Evolutionary conservation across 2,888 invertebrate genomes (phyloP), one percentile per base, ranked within the genome.

Genomic region (Dynastes maya): DNA sequence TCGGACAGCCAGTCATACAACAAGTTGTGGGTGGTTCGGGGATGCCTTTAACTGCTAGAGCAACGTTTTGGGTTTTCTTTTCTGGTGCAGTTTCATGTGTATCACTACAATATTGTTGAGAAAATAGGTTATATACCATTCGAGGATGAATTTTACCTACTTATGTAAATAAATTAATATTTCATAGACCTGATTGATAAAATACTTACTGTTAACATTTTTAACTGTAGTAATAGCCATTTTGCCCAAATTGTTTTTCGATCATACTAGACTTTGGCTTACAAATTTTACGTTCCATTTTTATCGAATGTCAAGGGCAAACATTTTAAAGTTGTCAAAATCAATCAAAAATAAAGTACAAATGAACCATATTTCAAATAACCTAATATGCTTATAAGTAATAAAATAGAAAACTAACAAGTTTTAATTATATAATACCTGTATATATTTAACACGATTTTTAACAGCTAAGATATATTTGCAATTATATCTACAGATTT

Each of bases 1-100:
- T 97, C 0, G 94, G 91, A 89, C 98, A 98, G 0, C 97, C 97
- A 0, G 96, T 95, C 92, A 95, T 95, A 85, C 98, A 98, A 88
- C 98, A 98, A 37, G 92, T 94, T 2, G 95, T 95, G 0, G 98
- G 98, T 55, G 92, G 92, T 79, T 93, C 92, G 11, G 94, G 94
- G n/a, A 79, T 40, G 9, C 63, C 49, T 16, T 64, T 78, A 11
- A 45, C 16, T 22, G 22, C 55, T 27, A 61, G 37, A 27, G 5
- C 6, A 9, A 16, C 4, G 8, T 11, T 45, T 53, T 37, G 8
- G 22, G 65, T 29, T 27, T 45, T 72, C 11, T 58, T 29, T 45
- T 40, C 76, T 2, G 6, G 29, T 40, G 40, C 29, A n/a, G 71
- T 49, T 16, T 78, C 63, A 53, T 40, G 63, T 53, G 67, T 32